Evolutionary conservation across 2,797 vertebrate genomes (phyloP), one percentile per base, ranked within the genome.

Genomic region (Allobates femoralis): DNA sequence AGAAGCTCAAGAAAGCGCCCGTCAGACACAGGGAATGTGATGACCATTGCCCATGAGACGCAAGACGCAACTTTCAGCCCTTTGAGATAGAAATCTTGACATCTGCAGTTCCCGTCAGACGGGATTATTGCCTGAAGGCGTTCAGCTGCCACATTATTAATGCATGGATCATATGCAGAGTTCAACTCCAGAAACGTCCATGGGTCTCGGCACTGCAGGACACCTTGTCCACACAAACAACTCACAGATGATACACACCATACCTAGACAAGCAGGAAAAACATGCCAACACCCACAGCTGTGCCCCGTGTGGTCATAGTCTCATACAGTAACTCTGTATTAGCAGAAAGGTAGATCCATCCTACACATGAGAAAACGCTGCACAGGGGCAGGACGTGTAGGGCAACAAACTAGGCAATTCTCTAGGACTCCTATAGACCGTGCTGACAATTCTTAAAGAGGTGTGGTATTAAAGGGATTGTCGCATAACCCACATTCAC

Each of bases 251-350:
- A 62, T 2, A 21, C 11, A 11, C 53, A n/a, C 15, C 11, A 53
- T 53, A 81, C 26, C 41, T 28, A 28, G 46, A 23, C 46, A 11
- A 67, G 60, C 62, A 51, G 26, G 79, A 67, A 81, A 34, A 69
- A 53, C 62, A 67, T 34, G 62, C 26, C 79, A 78, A 78, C 76
- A 78, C 76, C 76, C 53, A 58, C 19, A 14, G 2, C 53, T 15
- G 37, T 34, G 37, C 21, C n/a, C 78, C 21, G 28, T 14, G 0
- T 55, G 79, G 64, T 14, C 55, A 18, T 81, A 8, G 28, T 26
- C 37, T 50, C 21, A 62, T 19, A 5, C 41, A 80, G 16, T 6
- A n/a, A n/a, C n/a, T n/a, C n/a, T n/a, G n/a, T n/a, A n/a, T n/a
- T n/a, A n/a, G n/a, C n/a, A n/a, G n/a, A n/a, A n/a, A n/a, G n/a